A percentile compares a stretch with the other conserved stretches of the same genome.
Evolutionary conservation across 2,888 invertebrate genomes (phyloP).

Genomic region (Lutraria lutraria): DNA sequence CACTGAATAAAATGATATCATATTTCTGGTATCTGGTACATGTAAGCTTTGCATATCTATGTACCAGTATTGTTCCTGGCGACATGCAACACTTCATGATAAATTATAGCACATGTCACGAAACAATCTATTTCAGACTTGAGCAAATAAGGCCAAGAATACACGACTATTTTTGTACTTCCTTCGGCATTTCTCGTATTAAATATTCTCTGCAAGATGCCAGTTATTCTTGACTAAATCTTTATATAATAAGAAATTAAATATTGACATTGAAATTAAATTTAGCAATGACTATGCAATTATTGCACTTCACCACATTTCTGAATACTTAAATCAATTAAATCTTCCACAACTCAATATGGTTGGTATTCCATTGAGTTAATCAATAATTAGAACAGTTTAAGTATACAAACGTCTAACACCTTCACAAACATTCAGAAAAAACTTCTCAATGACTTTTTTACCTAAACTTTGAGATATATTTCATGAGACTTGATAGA

Average conservation of each 20-base stretch:
- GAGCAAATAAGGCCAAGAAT: conserved; percentile 9
- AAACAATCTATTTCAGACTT: neutral
- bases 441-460: neutral
- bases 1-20: neutral
- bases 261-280: neutral
- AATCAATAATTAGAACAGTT: neutral
- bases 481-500: neutral
- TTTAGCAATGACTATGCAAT: neutral
- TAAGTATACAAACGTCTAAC: neutral
- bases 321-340: neutral
- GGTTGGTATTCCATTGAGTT: neutral
- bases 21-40: neutral
- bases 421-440: neutral
- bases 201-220: neutral
- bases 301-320: neutral
- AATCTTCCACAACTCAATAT: neutral
- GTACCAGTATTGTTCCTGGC: neutral
- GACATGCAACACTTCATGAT: neutral
- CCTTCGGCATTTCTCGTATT: neutral
- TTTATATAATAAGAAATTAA: neutral
- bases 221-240: neutral
- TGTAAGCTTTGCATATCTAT: neutral
- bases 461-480: neutral
- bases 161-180: neutral
- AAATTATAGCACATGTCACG: neutral